These are phyloP conservation scores for Peromyscus attwateri DNA, from an alignment of 2,797 vertebrate genomes.

Conservation along the genomic window DNA sequence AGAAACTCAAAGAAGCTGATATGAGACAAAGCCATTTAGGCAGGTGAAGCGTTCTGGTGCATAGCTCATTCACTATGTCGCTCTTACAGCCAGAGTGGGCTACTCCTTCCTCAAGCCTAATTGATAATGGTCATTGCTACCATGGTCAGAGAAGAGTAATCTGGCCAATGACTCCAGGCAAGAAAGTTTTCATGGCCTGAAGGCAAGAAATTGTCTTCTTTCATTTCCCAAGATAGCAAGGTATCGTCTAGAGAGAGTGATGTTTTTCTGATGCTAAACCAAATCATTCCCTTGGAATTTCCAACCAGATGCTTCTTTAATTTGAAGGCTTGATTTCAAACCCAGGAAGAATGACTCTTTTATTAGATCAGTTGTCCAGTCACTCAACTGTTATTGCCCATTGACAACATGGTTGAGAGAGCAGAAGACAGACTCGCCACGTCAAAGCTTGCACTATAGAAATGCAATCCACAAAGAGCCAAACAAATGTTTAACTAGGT, in stretches of 20 bases:
- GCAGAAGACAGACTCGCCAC: not conserved
- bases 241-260: not conserved
- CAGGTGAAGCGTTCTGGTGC: not conserved
- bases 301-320: not conserved
- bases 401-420: not conserved
- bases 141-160: not conserved
- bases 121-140: not conserved
- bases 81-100: not conserved
- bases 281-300: not conserved
- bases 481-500: not conserved
- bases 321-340: not conserved
- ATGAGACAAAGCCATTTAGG: not conserved
- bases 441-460: not conserved
- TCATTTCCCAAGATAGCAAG: not conserved
- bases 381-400: not conserved
- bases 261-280: not conserved
- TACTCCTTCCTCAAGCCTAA: not conserved
- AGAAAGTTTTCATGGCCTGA: not conserved
- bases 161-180: not conserved
- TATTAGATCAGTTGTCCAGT: not conserved
- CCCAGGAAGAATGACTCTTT: not conserved
- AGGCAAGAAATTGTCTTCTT: not conserved
- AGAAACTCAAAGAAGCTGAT: not conserved
- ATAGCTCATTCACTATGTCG: fast-evolving
- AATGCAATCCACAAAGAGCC: not conserved